Percentiles rank a stretch among this genome's conserved stretches.
These are phyloP conservation scores for Pithys albifrons DNA, from an alignment of 2,113 vertebrate species.

Conservation along the genomic window DNA sequence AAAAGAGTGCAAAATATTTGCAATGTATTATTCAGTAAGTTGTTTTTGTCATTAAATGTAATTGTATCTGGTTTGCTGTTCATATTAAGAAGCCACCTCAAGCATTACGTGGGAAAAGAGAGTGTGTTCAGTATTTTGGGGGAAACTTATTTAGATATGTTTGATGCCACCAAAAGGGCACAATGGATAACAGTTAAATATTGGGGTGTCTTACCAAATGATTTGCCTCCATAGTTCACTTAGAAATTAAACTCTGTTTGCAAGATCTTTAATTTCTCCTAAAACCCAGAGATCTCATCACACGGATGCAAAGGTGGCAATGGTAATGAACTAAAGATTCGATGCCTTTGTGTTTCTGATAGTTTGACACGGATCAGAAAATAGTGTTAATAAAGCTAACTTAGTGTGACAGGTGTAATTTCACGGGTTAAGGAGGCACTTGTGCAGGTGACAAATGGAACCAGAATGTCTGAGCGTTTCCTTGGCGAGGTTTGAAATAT, in stretches of 20 bases:
- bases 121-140: fast-evolving
- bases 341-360: constrained; percentile 70
- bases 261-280: constrained; percentile 73
- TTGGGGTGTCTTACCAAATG: background rate
- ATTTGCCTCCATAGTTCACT: background rate
- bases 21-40: background rate
- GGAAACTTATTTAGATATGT: background rate
- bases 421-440: constrained; percentile 78
- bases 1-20: background rate
- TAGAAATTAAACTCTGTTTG: constrained; percentile 28
- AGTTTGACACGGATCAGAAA: constrained; percentile 77
- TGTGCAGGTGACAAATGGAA: background rate
- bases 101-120: background rate
- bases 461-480: background rate
- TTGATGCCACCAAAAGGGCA: background rate
- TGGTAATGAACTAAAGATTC: constrained; percentile 80
- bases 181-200: background rate
- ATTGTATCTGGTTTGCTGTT: background rate
- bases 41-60: background rate
- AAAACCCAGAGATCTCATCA: constrained; percentile 64
- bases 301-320: constrained; percentile 57
- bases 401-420: constrained; percentile 86
- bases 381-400: constrained; percentile 79
- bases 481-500: background rate
- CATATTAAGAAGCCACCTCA: background rate